Percentiles rank a stretch among this genome's conserved stretches.
These are phyloP conservation scores for Papio anubis DNA, from an alignment of 2,113 vertebrate genomes.

Conservation along the genomic window DNA sequence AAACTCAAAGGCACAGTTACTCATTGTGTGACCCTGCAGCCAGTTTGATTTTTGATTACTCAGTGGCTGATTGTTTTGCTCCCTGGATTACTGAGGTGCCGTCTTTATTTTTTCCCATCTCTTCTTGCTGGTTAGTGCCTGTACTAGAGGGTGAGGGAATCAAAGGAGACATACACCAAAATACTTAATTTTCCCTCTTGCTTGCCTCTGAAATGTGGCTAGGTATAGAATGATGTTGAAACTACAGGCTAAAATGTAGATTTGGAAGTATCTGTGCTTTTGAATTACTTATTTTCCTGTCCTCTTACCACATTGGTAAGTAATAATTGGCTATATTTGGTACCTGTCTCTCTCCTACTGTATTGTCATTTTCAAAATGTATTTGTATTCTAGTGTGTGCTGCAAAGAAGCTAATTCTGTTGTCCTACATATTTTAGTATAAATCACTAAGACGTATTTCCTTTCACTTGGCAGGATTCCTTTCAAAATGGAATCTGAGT, in stretches of 20 bases:
- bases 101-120: not conserved
- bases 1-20: not conserved
- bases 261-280: not conserved
- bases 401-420: not conserved
- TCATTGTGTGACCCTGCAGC: not conserved
- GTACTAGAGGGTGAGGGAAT: not conserved
- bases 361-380: conserved; percentile 36
- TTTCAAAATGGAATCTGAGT: conserved; percentile 48
- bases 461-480: not conserved
- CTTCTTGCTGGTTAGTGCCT: not conserved
- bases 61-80: not conserved
- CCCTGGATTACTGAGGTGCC: not conserved
- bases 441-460: not conserved
- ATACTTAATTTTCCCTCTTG: not conserved
- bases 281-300: conserved; percentile 14
- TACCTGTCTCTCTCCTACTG: not conserved
- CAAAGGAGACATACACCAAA: not conserved
- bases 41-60: not conserved
- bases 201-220: not conserved
- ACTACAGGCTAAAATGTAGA: not conserved
- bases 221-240: not conserved
- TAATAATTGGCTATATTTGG: not conserved
- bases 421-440: not conserved
- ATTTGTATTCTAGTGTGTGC: not conserved
- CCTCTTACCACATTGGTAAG: not conserved